Base-by-base conservation (phyloP, 2,797 vertebrate genomes). In the Poecilia velifera region DNA sequence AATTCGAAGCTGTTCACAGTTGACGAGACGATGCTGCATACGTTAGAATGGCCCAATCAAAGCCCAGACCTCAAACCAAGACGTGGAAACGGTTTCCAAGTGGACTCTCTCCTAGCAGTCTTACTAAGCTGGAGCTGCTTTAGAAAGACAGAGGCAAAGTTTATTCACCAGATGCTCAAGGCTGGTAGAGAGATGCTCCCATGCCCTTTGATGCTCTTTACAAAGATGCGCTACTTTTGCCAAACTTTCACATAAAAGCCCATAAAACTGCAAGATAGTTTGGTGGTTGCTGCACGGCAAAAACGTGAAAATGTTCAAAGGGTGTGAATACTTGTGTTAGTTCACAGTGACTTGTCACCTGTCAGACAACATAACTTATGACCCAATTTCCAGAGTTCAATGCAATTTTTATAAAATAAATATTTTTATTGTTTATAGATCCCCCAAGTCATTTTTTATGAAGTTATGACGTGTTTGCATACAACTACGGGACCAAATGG, bases 381-480 rank as follows among this genome's bases (percentile, higher is more conserved):
- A 80, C 41, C 68, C 34, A 41, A 76, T 76, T 85, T 36, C 64
- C 78, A 55, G 53, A 88, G 39, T 83, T 87, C 46, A 71, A 70
- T 10, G 45, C 36, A 41, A 13, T 25, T 86, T 89, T 87, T 41
- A 66, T 78, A 25, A 31, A 77, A 75, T 46, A 62, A 72, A 76
- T 76, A 71, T 82, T 78, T 70, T 76, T 78, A 51, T 68, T 88
- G 85, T 87, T 91, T 86, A 85, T 75, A 51, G 73, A 81, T 76
- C 77, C 45, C 70, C 84, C 78, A 68, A 73, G 79, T 89, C 82
- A 79, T 77, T 70, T 84, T 76, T 78, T 68, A 80, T 47, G 57
- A 80, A 76, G 78, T 73, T 81, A 79, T 81, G 76, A 84, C 68
- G 73, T 89, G 74, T 90, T 84, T 90, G 80, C 84, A 81, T 72